Conservation (phyloP, 2,113 vertebrate genomes). For the Neotragus pygmaeus region DNA sequence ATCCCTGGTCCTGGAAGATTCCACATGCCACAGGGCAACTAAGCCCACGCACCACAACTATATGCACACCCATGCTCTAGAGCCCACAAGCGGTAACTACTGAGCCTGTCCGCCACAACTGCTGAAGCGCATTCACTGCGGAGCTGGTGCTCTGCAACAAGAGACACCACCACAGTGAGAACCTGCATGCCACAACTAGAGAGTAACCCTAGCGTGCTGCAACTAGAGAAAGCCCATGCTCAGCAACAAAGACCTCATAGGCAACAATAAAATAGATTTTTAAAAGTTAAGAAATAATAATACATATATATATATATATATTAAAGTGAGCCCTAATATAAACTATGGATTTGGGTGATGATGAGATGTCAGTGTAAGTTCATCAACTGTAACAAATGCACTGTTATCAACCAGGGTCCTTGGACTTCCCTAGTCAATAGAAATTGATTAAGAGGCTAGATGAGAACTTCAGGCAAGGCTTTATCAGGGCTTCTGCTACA, state of each 20-base stretch:
- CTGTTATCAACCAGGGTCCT: neutral
- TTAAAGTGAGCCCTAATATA: neutral
- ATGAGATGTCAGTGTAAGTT: neutral
- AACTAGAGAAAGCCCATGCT: neutral
- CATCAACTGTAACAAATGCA: neutral
- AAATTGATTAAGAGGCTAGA: neutral
- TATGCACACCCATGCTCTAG: neutral
- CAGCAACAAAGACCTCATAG: neutral
- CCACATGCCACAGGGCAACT: neutral
- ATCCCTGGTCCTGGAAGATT: neutral
- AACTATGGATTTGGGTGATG: neutral
- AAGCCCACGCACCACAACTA: neutral
- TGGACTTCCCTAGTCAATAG: neutral
- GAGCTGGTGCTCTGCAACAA: neutral
- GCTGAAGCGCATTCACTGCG: neutral
- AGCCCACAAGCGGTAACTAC: neutral
- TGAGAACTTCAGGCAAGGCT: neutral
- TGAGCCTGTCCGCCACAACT: neutral
- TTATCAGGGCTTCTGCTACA: neutral
- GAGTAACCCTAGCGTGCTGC: neutral
- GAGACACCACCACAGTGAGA: neutral
- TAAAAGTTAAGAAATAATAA: neutral
- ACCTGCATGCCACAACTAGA: neutral
- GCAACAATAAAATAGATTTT: neutral
- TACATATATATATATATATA: neutral